These are phyloP conservation scores for Hystrix cristata DNA, from an alignment of 2,113 vertebrate genomes.

Conservation along the genomic window DNA sequence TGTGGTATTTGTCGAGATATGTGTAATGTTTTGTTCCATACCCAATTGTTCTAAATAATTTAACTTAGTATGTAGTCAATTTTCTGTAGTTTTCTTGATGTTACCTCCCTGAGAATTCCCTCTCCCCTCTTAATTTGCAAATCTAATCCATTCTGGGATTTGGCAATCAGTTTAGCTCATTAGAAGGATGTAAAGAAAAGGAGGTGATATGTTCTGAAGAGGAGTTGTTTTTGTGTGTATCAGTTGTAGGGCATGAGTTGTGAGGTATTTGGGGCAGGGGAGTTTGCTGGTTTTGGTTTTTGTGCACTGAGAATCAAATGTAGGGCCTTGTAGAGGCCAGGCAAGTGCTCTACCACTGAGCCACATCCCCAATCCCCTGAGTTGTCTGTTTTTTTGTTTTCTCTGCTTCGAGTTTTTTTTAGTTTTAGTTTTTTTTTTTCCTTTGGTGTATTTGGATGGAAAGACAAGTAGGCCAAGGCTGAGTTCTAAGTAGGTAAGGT, in stretches of 20 bases:
- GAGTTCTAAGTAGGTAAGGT: slow-evolving; percentile 26
- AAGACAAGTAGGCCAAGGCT: background rate
- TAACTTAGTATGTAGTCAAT: background rate
- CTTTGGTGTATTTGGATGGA: background rate
- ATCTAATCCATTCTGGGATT: background rate
- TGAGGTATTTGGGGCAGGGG: background rate
- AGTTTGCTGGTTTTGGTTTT: background rate
- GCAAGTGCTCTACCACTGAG: background rate
- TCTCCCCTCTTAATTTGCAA: background rate
- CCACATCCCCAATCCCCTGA: background rate
- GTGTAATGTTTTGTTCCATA: background rate
- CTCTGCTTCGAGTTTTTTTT: slow-evolving; percentile 15
- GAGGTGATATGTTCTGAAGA: background rate
- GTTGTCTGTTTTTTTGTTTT: background rate
- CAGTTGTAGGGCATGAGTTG: background rate
- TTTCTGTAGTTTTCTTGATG: background rate
- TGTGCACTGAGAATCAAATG: background rate
- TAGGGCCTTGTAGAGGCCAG: background rate
- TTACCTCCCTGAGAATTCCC: background rate
- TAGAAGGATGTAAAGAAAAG: background rate
- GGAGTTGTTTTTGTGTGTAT: background rate
- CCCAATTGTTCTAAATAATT: background rate
- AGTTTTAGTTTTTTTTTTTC: background rate
- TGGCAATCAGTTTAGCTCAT: background rate
- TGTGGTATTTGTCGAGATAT: background rate